Base-by-base conservation (phyloP, 2,113 vertebrate species). In the Thalassarche chlororhynchos region DNA sequence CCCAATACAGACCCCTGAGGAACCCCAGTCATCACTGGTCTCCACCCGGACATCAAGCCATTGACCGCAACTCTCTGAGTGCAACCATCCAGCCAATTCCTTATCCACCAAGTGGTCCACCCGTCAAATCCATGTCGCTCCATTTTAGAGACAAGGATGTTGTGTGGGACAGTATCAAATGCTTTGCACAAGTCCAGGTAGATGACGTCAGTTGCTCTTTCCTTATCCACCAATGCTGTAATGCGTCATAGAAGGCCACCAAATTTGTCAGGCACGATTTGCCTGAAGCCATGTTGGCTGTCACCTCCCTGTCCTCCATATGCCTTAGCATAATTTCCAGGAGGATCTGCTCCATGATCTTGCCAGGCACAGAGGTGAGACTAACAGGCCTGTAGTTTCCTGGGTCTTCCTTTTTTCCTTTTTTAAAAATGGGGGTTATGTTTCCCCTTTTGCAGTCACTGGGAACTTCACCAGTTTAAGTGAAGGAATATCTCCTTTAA, bases 161-260 rank as follows among this genome's bases (percentile, higher is more conserved):
- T 20, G 12, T 29, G 12, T 29, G 12, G 31, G 31, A 42, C 21
- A 74, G 14, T 31, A 10, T 60, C 17, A 65, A 71, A 65, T 21
- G 12, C 25, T 52, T 68, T 74, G 28, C 34, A 46, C 3, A 20
- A 34, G 15, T 32, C 68, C 19, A 54, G 20, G 31, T 11, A 57
- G 12, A 38, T 72, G 31, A n/a, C 9, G 1, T 68, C 36, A 28
- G 32, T 55, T 1, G 0, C 42, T 82, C 12, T 77, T 78, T 5
- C 34, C 14, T 31, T 54, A n/a, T 25, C 9, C 20, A 78, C 14
- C 47, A 52, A 17, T 8, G 28, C 6, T 69, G 14, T 70, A 64
- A 65, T 11, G 2, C 1, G 0, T 69, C 2, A 3, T 19, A 54
- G n/a, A n/a, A 64, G 36, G 31, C 18, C 28, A 62, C 6, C 11